phyloP scores from a whole-genome alignment of 2,113 vertebrate species.

The Carlito syrichta region DNA sequence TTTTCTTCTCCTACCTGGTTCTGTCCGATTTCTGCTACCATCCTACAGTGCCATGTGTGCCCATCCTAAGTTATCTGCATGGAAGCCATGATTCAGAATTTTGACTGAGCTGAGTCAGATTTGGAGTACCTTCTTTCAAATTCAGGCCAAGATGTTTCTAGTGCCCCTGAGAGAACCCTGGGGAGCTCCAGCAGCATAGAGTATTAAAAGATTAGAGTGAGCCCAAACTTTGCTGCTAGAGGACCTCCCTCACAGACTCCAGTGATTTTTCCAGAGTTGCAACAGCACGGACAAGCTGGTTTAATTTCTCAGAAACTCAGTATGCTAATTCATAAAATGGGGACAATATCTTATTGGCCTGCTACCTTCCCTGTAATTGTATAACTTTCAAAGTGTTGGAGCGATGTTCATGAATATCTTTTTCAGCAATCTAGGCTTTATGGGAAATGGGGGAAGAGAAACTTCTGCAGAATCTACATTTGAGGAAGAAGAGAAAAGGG shows the following conservation, averaged over 20 bases:
- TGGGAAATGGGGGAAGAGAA: conserved; percentile 53
- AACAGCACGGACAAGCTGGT: neutral
- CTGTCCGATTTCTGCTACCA: neutral
- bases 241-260: neutral
- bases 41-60: neutral
- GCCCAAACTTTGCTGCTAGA: neutral
- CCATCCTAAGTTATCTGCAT: neutral
- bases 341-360: neutral
- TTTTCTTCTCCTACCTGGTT: neutral
- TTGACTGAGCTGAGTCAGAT: neutral
- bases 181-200: neutral
- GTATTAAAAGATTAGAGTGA: neutral
- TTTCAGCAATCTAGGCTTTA: conserved; percentile 47
- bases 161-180: neutral
- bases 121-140: neutral
- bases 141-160: neutral
- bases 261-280: neutral
- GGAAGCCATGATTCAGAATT: neutral
- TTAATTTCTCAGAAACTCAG: neutral
- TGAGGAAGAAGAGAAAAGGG: conserved; percentile 42
- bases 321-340: neutral
- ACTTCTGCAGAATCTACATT: conserved; percentile 65
- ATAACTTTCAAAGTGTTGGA: neutral
- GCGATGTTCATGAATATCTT: conserved; percentile 33
- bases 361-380: neutral